These are phyloP conservation scores for Vidua chalybeata DNA, from an alignment of 2,113 vertebrate species.

Conservation along the genomic window DNA sequence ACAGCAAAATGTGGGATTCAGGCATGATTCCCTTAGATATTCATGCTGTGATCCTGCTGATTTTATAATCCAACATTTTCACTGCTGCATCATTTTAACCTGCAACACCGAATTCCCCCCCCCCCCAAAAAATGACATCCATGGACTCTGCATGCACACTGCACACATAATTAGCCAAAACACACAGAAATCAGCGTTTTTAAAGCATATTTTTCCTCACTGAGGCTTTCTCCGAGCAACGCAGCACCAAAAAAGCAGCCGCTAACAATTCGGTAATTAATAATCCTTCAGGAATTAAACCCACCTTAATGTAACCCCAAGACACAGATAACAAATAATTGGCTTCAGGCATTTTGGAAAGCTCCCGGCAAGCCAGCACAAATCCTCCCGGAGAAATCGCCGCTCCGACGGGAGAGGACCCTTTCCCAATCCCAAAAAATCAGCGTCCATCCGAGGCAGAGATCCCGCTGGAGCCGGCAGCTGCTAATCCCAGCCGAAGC, in stretches of 20 bases:
- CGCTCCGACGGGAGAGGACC: slow-evolving; percentile 53
- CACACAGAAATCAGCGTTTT: background rate
- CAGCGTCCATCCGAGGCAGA: background rate
- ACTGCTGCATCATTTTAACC: background rate
- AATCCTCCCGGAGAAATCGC: slow-evolving; percentile 74
- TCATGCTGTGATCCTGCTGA: background rate
- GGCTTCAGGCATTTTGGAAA: slow-evolving; percentile 93
- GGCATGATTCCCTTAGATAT: background rate
- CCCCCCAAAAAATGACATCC: background rate
- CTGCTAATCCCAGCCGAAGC: slow-evolving; percentile 21
- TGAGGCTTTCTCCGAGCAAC: background rate
- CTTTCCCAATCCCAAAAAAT: background rate
- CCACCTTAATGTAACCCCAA: slow-evolving; percentile 99
- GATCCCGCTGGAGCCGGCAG: slow-evolving; percentile 3
- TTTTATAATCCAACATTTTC: background rate
- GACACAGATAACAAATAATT: slow-evolving; percentile 95
- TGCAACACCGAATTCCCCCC: background rate
- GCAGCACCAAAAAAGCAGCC: background rate
- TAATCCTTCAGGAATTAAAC: slow-evolving; percentile 53
- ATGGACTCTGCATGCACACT: background rate
- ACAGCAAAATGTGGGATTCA: background rate
- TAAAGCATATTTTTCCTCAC: background rate
- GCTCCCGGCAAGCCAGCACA: slow-evolving; percentile 72
- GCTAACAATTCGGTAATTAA: background rate
- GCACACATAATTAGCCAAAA: background rate